Percentiles rank a stretch among this genome's conserved stretches.
phyloP scores from a whole-genome alignment of 1,140 invertebrate species.

The Venustaconcha ellipsiformis region DNA sequence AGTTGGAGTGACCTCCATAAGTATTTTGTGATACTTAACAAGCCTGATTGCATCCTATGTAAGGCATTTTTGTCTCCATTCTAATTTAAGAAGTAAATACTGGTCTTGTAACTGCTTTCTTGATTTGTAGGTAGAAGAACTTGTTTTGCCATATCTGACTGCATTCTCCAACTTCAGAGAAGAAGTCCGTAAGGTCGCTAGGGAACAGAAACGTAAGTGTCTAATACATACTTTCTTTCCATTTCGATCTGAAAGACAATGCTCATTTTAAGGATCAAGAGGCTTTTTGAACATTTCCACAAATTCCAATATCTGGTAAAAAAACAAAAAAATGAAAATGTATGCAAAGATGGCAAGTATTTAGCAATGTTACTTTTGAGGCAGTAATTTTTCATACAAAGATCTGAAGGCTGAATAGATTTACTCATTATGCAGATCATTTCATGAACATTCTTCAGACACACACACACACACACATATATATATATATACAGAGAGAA shows the following conservation, averaged over 20 bases:
- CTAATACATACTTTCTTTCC: background rate
- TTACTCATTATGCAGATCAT: too few species aligned
- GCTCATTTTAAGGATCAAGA: background rate
- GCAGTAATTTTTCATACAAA: background rate
- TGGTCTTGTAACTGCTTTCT: background rate
- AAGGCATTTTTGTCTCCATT: background rate
- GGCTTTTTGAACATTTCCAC: background rate
- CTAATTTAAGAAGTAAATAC: background rate
- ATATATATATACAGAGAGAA: too few species aligned
- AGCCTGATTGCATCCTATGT: background rate
- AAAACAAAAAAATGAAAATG: background rate
- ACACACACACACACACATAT: too few species aligned
- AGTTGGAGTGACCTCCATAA: too few species aligned
- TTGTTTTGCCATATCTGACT: conserved; percentile 88
- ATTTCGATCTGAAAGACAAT: background rate
- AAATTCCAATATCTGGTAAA: background rate
- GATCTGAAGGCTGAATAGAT: too few species aligned
- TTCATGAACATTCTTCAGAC: too few species aligned
- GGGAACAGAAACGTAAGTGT: conserved; percentile 74
- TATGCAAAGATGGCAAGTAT: background rate
- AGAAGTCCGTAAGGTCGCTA: conserved; percentile 82
- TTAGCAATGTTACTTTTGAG: background rate
- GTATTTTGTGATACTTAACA: background rate
- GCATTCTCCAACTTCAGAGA: conserved; percentile 90
- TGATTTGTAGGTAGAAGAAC: conserved; percentile 77